Evolutionary conservation across 2,888 invertebrate species (phyloP).

Genomic region (Eurois occulta): DNA sequence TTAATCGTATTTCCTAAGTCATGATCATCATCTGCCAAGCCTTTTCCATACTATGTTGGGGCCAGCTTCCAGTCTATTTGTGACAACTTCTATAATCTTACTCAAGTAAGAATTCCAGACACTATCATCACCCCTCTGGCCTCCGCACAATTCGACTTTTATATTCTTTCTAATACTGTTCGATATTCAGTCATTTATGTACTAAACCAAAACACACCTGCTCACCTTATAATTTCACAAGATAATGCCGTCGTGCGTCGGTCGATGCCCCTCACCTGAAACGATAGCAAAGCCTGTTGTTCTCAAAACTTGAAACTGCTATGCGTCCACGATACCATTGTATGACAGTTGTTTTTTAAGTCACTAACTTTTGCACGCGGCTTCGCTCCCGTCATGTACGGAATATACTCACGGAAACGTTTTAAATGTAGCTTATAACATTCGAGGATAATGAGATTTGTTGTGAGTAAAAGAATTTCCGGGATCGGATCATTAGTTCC

Average conservation of each 20-base stretch:
- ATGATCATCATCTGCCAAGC: background rate
- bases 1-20: background rate
- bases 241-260: slow-evolving; percentile 25
- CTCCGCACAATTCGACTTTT: background rate
- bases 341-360: background rate
- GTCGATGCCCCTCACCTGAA: slow-evolving; percentile 20
- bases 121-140: background rate
- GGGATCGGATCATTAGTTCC: no score
- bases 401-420: no score
- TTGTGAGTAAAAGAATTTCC: no score
- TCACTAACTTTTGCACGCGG: no score
- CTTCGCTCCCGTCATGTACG: no score
- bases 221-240: slow-evolving; percentile 18
- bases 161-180: background rate
- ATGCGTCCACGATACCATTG: background rate
- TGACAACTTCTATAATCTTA: no score
- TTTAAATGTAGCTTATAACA: no score
- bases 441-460: no score
- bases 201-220: background rate
- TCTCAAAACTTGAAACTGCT: background rate
- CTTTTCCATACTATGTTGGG: background rate
- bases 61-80: background rate
- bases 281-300: background rate
- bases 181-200: background rate
- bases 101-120: no score